A percentile compares a stretch with the other conserved stretches of the same genome.
Conservation (phyloP, 2,888 invertebrate species). For the Lissocephala sabroskyi region DNA sequence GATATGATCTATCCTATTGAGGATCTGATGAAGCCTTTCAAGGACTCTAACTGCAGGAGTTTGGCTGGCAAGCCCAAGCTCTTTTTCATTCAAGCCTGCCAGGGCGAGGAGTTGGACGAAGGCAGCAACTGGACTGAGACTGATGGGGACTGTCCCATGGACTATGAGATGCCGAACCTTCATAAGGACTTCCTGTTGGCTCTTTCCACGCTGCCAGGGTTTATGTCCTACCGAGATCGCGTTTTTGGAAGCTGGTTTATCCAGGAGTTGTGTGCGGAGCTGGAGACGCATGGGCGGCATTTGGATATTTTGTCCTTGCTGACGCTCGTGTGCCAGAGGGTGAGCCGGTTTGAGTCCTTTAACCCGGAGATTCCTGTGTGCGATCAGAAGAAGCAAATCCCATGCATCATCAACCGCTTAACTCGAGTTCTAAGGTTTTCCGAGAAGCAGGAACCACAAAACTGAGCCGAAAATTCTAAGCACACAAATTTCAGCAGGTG, state of each 20-base stretch:
- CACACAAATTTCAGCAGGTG: too few species aligned
- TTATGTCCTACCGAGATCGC: conserved; percentile 95
- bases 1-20: conserved; percentile 90
- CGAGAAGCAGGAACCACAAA: too few species aligned
- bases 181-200: conserved; percentile 95
- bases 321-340: conserved; percentile 87
- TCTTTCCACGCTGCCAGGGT: conserved; percentile 95
- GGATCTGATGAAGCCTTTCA: conserved; percentile 83
- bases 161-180: conserved; percentile 90
- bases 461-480: too few species aligned
- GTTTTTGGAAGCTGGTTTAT: conserved; percentile 97
- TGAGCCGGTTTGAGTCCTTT: conserved; percentile 92
- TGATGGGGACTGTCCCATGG: conserved; percentile 77
- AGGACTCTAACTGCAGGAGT: conserved; percentile 85
- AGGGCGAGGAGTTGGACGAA: conserved; percentile 88
- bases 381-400: conserved; percentile 95
- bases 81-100: conserved; percentile 91
- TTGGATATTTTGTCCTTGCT: conserved; percentile 88
- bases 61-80: conserved; percentile 87
- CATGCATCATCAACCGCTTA: conserved; percentile 93
- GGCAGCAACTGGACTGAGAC: conserved; percentile 79
- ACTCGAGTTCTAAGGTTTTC: conserved; percentile 85
- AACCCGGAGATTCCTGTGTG: conserved; percentile 83
- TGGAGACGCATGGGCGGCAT: conserved; percentile 81
- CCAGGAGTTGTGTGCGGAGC: conserved; percentile 89